phyloP scores from a whole-genome alignment of 1,140 invertebrate genomes.

The Lysiphlebus fabarum region DNA sequence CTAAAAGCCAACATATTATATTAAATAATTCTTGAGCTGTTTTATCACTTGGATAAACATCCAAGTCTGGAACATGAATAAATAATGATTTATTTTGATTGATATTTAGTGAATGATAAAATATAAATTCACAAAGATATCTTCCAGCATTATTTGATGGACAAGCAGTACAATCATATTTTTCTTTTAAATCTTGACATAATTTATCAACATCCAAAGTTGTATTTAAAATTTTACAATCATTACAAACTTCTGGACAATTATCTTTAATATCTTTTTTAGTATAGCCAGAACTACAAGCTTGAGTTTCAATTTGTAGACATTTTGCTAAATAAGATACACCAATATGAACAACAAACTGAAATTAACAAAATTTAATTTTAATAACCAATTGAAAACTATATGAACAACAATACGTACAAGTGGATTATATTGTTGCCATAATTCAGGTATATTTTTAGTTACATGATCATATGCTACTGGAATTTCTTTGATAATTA shows the following conservation, averaged over 20 bases:
- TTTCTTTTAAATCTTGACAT: constrained; percentile 49
- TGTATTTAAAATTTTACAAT: constrained; percentile 45
- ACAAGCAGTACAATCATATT: constrained; percentile 37
- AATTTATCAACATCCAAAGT: constrained; percentile 46
- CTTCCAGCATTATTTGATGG: constrained; percentile 56
- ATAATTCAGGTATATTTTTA: constrained; percentile 61
- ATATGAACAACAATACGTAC: constrained; percentile 66
- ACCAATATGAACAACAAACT: constrained; percentile 67
- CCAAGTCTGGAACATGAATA: constrained; percentile 63
- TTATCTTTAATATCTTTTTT: constrained; percentile 53
- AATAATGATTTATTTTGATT: constrained; percentile 60
- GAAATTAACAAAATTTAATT: no score
- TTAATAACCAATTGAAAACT: no score
- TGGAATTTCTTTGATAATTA: constrained; percentile 63
- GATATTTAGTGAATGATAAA: constrained; percentile 62
- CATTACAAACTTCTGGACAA: constrained; percentile 44
- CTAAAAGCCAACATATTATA: constrained; percentile 50
- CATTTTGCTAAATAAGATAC: constrained; percentile 57
- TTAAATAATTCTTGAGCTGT: constrained; percentile 57
- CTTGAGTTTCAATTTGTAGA: constrained; percentile 61
- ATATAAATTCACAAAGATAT: constrained; percentile 69
- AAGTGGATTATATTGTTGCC: constrained; percentile 63
- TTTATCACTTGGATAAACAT: constrained; percentile 55
- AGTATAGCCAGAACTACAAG: constrained; percentile 59
- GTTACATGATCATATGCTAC: constrained; percentile 66